Evolutionary conservation across 2,888 invertebrate species (phyloP).

Genomic region (Sinohyriopsis cumingii): DNA sequence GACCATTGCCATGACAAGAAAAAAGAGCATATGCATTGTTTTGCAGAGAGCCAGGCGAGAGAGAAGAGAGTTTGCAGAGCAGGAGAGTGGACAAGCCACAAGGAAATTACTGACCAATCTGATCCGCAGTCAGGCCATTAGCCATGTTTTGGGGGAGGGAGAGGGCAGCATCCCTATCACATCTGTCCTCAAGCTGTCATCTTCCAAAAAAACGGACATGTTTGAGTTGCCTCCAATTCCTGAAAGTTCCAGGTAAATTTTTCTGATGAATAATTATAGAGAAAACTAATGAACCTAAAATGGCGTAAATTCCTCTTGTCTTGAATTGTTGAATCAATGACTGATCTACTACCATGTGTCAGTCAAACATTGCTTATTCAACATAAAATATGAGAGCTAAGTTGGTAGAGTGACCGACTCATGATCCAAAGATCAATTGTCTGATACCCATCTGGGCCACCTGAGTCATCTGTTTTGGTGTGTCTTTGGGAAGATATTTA

Average conservation of each 20-base stretch:
- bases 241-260: slow-evolving; percentile 25
- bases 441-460: too few relatives aligned
- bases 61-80: slow-evolving; percentile 80
- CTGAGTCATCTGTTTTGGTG: too few relatives aligned
- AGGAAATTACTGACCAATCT: slow-evolving; percentile 82
- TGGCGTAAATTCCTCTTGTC: too few relatives aligned
- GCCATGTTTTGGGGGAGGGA: slow-evolving; percentile 51
- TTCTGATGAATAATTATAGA: background rate
- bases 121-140: slow-evolving; percentile 85
- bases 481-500: too few relatives aligned
- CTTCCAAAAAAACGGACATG: slow-evolving; percentile 61
- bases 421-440: too few relatives aligned
- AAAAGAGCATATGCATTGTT: background rate
- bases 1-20: background rate
- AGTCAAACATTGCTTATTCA: too few relatives aligned
- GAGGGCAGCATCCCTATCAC: slow-evolving; percentile 25
- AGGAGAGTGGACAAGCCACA: slow-evolving; percentile 83
- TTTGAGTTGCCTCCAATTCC: slow-evolving; percentile 71
- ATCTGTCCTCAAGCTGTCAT: slow-evolving; percentile 23
- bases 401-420: too few relatives aligned
- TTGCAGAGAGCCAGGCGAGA: slow-evolving; percentile 76
- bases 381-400: too few relatives aligned
- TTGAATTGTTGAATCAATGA: too few relatives aligned
- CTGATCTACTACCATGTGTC: too few relatives aligned
- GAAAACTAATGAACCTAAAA: background rate